A percentile compares a stretch with the other conserved stretches of the same genome.
These are phyloP conservation scores for Sakesphorus luctuosus DNA, from an alignment of 2,113 vertebrate genomes.

Conservation along the genomic window DNA sequence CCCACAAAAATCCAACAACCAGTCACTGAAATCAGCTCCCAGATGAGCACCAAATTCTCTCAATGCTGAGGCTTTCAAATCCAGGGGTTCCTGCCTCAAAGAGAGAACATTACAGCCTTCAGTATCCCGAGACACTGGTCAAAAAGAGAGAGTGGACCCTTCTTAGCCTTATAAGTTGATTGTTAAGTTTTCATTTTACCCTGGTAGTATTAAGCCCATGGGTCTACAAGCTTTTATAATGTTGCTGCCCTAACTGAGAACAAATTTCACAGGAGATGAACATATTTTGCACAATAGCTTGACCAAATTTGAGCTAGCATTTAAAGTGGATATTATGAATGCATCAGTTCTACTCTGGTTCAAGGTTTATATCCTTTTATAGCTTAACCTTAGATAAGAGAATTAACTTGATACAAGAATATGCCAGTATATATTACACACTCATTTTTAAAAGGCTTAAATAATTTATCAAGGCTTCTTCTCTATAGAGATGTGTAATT, in stretches of 20 bases:
- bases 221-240: not conserved
- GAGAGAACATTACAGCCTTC: not conserved
- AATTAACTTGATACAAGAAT: not conserved
- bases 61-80: not conserved
- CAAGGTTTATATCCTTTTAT: not conserved
- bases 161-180: not conserved
- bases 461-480: not conserved
- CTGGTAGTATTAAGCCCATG: not conserved
- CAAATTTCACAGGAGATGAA: not conserved
- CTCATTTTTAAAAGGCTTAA: conserved; percentile 1
- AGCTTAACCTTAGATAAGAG: not conserved
- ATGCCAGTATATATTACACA: not conserved
- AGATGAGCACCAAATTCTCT: not conserved
- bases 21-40: not conserved
- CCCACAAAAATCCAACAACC: not conserved
- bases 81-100: not conserved
- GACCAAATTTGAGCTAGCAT: not conserved
- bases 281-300: not conserved
- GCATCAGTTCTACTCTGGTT: not conserved
- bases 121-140: not conserved
- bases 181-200: not conserved
- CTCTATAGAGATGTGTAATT: not conserved
- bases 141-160: not conserved
- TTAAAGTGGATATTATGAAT: not conserved
- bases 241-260: not conserved